Evolutionary conservation across 1,140 invertebrate species (phyloP).

Genomic region (Manduca sexta): DNA sequence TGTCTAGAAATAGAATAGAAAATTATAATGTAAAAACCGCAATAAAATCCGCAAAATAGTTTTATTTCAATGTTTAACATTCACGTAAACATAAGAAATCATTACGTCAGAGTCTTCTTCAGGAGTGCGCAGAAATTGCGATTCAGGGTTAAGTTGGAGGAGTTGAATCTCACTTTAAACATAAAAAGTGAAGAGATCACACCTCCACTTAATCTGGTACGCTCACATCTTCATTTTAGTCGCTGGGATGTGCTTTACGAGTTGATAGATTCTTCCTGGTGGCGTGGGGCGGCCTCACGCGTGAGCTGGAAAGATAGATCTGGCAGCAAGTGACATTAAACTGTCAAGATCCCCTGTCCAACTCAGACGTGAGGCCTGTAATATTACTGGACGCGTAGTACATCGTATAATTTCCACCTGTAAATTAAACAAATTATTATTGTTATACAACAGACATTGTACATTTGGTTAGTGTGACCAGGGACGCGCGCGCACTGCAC

Average conservation of each 20-base stretch:
- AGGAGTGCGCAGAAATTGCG: constrained; percentile 23
- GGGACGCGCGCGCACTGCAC: constrained; percentile 39
- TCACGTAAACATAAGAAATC: neutral
- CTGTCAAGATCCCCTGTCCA: constrained; percentile 74
- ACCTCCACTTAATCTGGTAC: constrained; percentile 73
- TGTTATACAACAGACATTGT: constrained; percentile 18
- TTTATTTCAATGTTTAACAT: too few species aligned
- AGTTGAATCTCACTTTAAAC: constrained; percentile 75
- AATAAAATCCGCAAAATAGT: too few species aligned
- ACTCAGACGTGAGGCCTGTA: constrained; percentile 67
- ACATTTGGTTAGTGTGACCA: constrained; percentile 42
- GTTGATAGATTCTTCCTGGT: neutral
- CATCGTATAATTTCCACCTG: constrained; percentile 17
- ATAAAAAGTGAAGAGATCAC: constrained; percentile 75
- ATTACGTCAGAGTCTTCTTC: neutral
- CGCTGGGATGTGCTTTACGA: neutral
- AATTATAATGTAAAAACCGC: too few species aligned
- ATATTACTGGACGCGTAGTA: constrained; percentile 1
- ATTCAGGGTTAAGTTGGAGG: constrained; percentile 73
- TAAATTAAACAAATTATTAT: constrained; percentile 25
- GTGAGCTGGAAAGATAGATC: constrained; percentile 75
- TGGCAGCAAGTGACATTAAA: constrained; percentile 63
- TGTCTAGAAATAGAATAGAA: too few species aligned
- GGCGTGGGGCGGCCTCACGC: constrained; percentile 43
- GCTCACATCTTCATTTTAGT: constrained; percentile 26